These are phyloP conservation scores for Aspiorhynchus laticeps DNA, from an alignment of 2,113 vertebrate species.

Conservation along the genomic window DNA sequence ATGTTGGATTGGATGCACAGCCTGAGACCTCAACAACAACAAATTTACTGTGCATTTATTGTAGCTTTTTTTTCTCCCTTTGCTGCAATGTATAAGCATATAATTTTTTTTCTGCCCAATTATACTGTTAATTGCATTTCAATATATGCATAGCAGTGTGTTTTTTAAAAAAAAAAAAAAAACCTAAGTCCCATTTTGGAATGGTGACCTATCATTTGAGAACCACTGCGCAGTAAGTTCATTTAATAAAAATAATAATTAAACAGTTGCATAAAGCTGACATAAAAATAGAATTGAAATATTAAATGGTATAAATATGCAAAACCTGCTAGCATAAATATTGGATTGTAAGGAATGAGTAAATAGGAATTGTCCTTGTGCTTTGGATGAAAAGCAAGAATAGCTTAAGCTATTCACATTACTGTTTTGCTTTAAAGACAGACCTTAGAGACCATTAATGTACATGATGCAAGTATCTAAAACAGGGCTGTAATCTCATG, in stretches of 20 bases:
- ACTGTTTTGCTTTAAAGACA: constrained; percentile 15
- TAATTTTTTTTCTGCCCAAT: too few species aligned
- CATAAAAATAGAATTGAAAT: neutral
- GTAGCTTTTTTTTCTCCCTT: too few species aligned
- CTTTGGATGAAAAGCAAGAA: neutral
- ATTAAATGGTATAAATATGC: neutral
- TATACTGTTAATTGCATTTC: too few species aligned
- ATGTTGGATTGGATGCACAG: neutral
- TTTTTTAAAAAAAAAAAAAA: neutral
- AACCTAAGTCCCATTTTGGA: neutral
- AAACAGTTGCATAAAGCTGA: neutral
- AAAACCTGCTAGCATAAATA: constrained; percentile 1
- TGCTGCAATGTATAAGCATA: too few species aligned
- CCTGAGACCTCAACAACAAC: too few species aligned
- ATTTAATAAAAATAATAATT: neutral
- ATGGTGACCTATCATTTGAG: neutral
- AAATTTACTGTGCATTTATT: too few species aligned
- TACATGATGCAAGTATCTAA: constrained; percentile 4
- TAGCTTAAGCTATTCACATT: neutral
- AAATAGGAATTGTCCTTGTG: neutral
- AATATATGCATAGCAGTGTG: neutral
- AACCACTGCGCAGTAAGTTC: neutral
- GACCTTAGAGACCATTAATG: neutral
- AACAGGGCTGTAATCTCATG: constrained; percentile 14
- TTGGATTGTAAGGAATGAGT: neutral